Base-by-base conservation (phyloP, 2,888 invertebrate species). In the Lissocephala sabroskyi region DNA sequence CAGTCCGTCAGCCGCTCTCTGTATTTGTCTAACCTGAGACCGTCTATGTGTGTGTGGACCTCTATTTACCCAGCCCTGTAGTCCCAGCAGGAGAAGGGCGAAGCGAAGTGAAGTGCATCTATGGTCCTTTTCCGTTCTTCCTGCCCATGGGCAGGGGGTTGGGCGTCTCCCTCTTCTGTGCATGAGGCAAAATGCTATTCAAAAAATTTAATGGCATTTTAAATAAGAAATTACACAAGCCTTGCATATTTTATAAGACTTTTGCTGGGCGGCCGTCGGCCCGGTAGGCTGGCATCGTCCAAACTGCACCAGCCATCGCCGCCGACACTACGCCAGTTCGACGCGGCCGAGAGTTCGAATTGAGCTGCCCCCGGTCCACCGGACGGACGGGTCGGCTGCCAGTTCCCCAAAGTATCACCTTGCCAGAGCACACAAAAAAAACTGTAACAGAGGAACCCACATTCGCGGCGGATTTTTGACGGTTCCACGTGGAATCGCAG, bases 121-220 rank as follows among this genome's bases (percentile, higher is more conserved):
- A n/a, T n/a, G n/a, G n/a, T n/a, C 41, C 17, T 19, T 13, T 18
- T 23, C 42, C 16, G 46, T 14, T 13, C 23, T 30, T 13, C 32
- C 7, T 23, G 7, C 23, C 7, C 23, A 23, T 23, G n/a, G n/a
- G n/a, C n/a, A n/a, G n/a, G n/a, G n/a, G n/a, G n/a, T n/a, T n/a
- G n/a, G n/a, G n/a, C 14, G 16, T 45, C 3, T 17, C 16, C 23
- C 23, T 3, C 39, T 18, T n/a, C n/a, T n/a, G 2, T 45, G 45
- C n/a, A 23, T 23, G 7, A 5, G 19, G 11, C 37, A 58, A 62
- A 59, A 62, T 66, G 79, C 82, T 82, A 80, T 81, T 80, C 79
- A 82, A 80, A 82, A 79, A 80, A 78, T 81, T 82, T 82, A 83
- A 83, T 83, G 82, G 83, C 83, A 82, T 83, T 83, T 82, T 83